A percentile compares a stretch with the other conserved stretches of the same genome.
phyloP scores from a whole-genome alignment of 2,113 vertebrate genomes.

The Oenanthe oenanthe region DNA sequence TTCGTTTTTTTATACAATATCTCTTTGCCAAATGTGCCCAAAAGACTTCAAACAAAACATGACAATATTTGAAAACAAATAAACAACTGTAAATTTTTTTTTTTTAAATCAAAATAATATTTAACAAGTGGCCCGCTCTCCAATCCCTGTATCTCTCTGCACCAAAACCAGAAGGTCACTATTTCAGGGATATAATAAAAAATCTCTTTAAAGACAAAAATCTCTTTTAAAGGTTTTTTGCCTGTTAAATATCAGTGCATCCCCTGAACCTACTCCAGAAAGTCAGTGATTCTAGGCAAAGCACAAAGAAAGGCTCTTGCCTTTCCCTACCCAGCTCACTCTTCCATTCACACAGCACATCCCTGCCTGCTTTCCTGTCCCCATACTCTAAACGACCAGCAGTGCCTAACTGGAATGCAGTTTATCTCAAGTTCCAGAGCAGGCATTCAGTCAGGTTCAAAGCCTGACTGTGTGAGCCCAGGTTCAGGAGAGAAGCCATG shows the following conservation, averaged over 20 bases:
- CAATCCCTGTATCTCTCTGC: fast-evolving
- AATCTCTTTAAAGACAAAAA: background rate
- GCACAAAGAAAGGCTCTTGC: background rate
- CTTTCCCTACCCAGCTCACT: background rate
- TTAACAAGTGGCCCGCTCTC: fast-evolving
- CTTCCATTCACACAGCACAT: fast-evolving
- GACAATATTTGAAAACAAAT: background rate
- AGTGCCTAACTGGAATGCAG: background rate
- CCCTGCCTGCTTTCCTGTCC: background rate
- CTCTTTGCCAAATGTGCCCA: background rate
- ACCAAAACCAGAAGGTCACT: background rate
- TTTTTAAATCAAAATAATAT: background rate
- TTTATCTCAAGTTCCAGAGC: background rate
- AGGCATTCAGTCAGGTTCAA: background rate
- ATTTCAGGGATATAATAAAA: background rate
- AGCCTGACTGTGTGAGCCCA: background rate
- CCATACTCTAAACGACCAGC: background rate
- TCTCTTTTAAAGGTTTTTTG: background rate
- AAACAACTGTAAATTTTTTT: background rate
- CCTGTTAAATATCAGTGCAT: background rate
- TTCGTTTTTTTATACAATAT: background rate
- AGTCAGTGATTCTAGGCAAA: background rate
- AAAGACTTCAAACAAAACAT: background rate
- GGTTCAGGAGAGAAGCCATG: background rate
- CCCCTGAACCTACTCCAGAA: background rate